A percentile compares a stretch with the other conserved stretches of the same genome.
phyloP scores from a whole-genome alignment of 2,113 vertebrate species.

The Mohoua ochrocephala region DNA sequence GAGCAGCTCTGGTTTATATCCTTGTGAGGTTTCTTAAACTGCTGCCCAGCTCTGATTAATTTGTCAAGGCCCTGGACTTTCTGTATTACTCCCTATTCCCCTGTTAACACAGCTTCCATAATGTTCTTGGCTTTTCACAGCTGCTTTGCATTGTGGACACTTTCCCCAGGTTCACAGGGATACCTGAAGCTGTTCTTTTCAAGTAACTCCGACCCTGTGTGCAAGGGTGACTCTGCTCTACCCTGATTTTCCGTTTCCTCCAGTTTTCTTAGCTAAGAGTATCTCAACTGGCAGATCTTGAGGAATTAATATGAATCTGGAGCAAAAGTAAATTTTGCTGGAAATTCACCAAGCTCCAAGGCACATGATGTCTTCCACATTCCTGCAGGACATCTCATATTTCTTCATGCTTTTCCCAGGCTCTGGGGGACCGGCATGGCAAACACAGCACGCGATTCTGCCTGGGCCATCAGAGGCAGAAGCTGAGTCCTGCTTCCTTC shows the following conservation, averaged over 20 bases:
- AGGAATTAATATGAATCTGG: neutral
- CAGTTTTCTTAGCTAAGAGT: neutral
- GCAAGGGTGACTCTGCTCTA: neutral
- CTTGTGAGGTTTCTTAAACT: neutral
- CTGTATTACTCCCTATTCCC: neutral
- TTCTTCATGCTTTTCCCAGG: neutral
- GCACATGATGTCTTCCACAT: neutral
- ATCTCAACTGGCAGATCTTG: neutral
- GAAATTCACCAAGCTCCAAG: neutral
- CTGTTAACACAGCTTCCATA: neutral
- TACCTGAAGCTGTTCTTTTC: neutral
- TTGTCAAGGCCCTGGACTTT: neutral
- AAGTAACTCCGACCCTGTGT: neutral
- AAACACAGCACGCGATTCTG: neutral
- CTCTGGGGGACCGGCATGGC: neutral
- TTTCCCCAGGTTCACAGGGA: neutral
- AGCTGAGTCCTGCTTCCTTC: neutral
- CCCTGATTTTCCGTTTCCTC: neutral
- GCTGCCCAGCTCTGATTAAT: neutral
- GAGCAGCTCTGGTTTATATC: neutral
- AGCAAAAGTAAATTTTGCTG: neutral
- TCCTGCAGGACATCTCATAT: conserved; percentile 3
- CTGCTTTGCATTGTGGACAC: neutral
- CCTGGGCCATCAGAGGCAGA: neutral
- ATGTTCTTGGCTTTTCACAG: neutral